Base-by-base conservation (phyloP, 2,888 invertebrate species). In the Cosmia pyralina region DNA sequence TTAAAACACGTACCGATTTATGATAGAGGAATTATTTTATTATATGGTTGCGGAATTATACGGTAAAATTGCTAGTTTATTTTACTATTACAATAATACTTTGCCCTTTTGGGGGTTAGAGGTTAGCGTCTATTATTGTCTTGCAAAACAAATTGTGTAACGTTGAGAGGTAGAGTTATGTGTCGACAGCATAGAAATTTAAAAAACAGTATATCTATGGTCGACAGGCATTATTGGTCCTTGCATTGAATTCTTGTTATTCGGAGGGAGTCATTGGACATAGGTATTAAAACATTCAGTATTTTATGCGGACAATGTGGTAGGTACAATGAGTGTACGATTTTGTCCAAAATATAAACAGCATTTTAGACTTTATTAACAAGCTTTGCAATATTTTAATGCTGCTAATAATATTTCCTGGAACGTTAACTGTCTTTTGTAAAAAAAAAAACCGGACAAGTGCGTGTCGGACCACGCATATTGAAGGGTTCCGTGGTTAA, bases 21-120 rank as follows among this genome's bases (percentile, higher is more conserved):
- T 65, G 74, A 83, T 71, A 71, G 60, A 75, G 55, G 66, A 75
- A 74, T 84, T 81, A 81, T 82, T 73, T 28, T 28, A 28, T 28
- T 28, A 28, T 28, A 28, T 69, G 72, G 44, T 50, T 72, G 71
- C 73, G 53, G 85, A 79, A 82, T 83, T 75, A 70, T 52, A 71
- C 67, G n/a, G 53, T 71, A 70, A 72, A n/a, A 78, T 78, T 52
- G 66, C 50, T 44, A 5, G 38, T 69, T 65, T 62, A 60, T 69
- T 59, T 58, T 44, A 67, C 6, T 55, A 19, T 78, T 22, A 22
- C 5, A 79, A 68, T 80, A 68, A 68, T 46, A 53, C 50, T 70
- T 79, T 80, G 69, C 69, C 58, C 75, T 79, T 62, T 68, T n/a
- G 6, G 38, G 19, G 55, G 59, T 73, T 74, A 70, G 10, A 82